Conservation (phyloP, 2,888 invertebrate genomes). For the Hirtodrosophila duncani region DNA sequence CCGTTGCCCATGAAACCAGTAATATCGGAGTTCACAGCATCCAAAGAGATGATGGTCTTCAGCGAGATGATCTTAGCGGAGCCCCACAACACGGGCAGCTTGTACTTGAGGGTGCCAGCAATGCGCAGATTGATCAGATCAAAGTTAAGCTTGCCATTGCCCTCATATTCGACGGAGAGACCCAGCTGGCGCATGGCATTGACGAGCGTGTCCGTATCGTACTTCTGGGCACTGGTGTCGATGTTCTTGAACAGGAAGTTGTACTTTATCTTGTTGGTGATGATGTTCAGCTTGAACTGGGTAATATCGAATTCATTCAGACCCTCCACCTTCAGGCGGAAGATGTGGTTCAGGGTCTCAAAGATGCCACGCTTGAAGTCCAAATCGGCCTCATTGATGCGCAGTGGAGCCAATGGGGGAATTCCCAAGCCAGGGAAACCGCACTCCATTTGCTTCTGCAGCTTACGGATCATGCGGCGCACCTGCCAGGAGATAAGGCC, state of each 20-base stretch:
- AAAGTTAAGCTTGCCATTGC: conserved; percentile 63
- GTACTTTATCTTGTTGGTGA: conserved; percentile 61
- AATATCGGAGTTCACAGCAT: conserved; percentile 61
- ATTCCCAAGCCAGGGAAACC: conserved; percentile 66
- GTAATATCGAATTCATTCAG: conserved; percentile 69
- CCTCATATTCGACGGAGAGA: conserved; percentile 68
- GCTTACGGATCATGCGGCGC: conserved; percentile 64
- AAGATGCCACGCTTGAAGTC: conserved; percentile 54
- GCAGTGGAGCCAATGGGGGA: conserved; percentile 70
- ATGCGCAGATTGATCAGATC: conserved; percentile 65
- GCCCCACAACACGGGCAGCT: conserved; percentile 72
- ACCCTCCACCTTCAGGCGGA: conserved; percentile 66
- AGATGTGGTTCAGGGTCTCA: conserved; percentile 63
- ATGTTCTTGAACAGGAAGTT: conserved; percentile 69
- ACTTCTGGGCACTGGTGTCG: conserved; percentile 61
- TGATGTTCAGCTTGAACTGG: conserved; percentile 66
- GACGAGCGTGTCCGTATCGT: conserved; percentile 66
- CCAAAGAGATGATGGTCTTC: conserved; percentile 59
- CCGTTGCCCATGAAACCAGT: conserved; percentile 65
- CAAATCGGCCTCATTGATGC: conserved; percentile 46
- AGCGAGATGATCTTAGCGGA: conserved; percentile 70
- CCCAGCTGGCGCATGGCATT: conserved; percentile 62
- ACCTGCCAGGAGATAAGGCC: conserved; percentile 71
- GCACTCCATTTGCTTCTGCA: conserved; percentile 71
- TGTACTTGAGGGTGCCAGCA: conserved; percentile 64